A percentile compares a stretch with the other conserved stretches of the same genome.
Evolutionary conservation across 2,113 vertebrate species (phyloP).

Genomic region (Piprites chloris): DNA sequence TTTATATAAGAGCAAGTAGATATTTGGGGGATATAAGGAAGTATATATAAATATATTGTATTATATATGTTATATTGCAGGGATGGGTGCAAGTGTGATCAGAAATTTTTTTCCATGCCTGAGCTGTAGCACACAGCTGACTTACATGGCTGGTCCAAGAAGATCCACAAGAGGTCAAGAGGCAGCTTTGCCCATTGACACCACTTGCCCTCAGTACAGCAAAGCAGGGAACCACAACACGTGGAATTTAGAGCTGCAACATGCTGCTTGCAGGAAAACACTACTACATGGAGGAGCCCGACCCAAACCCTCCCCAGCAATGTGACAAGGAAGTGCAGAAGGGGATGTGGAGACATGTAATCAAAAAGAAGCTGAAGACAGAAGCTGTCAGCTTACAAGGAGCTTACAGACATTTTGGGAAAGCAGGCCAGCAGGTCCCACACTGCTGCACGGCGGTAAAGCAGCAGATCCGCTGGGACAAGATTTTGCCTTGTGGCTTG

Average conservation of each 20-base stretch:
- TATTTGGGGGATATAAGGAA: neutral
- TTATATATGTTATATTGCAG: neutral
- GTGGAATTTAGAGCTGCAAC: neutral
- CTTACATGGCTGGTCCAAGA: neutral
- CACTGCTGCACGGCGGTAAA: rapidly evolving
- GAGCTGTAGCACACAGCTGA: neutral
- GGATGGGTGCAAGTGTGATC: neutral
- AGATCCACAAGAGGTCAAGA: neutral
- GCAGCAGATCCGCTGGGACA: neutral
- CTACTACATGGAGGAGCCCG: rapidly evolving
- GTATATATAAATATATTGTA: neutral
- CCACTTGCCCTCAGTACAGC: neutral
- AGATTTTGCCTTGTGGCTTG: neutral
- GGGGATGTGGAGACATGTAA: neutral
- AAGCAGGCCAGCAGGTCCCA: neutral
- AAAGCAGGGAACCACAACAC: rapidly evolving
- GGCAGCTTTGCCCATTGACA: rapidly evolving
- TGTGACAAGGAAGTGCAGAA: neutral
- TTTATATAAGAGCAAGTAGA: neutral
- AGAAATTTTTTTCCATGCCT: neutral
- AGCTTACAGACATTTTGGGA: neutral
- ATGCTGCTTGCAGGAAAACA: neutral
- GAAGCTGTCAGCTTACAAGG: neutral
- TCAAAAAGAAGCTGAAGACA: neutral
- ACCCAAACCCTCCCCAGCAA: neutral